phyloP scores from a whole-genome alignment of 2,113 vertebrate genomes.

The Neotragus moschatus region DNA sequence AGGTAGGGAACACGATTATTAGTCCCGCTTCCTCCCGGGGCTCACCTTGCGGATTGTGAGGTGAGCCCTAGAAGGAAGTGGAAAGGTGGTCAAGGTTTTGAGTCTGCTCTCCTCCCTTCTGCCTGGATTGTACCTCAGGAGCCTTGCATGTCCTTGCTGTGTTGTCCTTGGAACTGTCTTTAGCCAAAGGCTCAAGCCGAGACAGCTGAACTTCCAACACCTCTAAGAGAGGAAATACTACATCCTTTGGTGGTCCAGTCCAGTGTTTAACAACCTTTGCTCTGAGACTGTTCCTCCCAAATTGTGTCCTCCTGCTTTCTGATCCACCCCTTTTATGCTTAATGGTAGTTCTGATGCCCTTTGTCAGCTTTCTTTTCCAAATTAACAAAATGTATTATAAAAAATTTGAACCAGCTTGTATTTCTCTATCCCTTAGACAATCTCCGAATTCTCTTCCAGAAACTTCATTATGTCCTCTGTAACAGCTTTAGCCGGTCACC shows the following conservation, averaged over 20 bases:
- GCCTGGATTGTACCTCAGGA: not conserved
- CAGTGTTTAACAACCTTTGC: not conserved
- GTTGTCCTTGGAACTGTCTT: slow-evolving; percentile 21
- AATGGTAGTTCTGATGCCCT: not conserved
- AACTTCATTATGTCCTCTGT: slow-evolving; percentile 19
- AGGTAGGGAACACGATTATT: not conserved
- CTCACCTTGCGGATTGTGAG: not conserved
- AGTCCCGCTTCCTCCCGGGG: not conserved
- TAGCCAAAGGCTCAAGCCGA: not conserved
- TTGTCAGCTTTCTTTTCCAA: slow-evolving; percentile 12
- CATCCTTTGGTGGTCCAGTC: not conserved
- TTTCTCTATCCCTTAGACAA: slow-evolving; percentile 7
- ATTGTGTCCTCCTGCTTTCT: not conserved
- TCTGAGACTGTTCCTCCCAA: not conserved
- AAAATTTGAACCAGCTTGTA: not conserved
- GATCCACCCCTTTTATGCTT: not conserved
- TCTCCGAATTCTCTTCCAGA: not conserved
- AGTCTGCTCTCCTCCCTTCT: not conserved
- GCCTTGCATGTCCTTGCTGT: not conserved
- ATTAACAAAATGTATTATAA: slow-evolving; percentile 7
- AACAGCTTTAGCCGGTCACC: not conserved
- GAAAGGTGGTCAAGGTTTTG: not conserved
- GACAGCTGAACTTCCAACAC: not conserved
- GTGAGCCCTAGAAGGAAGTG: not conserved
- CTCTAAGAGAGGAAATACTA: slow-evolving; percentile 41